phyloP scores from a whole-genome alignment of 1,140 invertebrate species.

The Acyrthosiphon pisum region DNA sequence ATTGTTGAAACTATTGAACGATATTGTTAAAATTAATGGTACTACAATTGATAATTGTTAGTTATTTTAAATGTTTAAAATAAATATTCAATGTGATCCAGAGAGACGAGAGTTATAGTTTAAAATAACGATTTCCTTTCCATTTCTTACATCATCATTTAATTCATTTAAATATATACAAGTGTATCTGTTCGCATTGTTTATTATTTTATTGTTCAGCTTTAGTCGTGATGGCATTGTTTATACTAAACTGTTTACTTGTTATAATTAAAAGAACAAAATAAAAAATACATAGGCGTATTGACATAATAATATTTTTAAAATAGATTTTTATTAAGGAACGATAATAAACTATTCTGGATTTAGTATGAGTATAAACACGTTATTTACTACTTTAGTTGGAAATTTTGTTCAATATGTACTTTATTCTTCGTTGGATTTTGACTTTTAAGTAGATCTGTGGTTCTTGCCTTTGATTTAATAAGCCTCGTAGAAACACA shows the following conservation, averaged over 20 bases:
- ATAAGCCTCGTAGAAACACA: constrained; percentile 1
- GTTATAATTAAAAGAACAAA: constrained; percentile 26
- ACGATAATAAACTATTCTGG: neutral
- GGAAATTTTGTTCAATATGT: neutral
- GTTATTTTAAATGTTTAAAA: constrained; percentile 3
- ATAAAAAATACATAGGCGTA: constrained; percentile 31
- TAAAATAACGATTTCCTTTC: constrained; percentile 36
- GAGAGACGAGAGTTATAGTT: neutral
- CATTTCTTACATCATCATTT: constrained; percentile 34
- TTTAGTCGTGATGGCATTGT: neutral
- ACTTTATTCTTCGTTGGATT: neutral
- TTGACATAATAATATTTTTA: constrained; percentile 30
- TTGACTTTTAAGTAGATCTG: neutral
- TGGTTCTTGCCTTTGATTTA: neutral
- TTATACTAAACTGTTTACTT: constrained; percentile 38
- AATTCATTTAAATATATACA: constrained; percentile 24
- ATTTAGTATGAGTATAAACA: constrained; percentile 4
- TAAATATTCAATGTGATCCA: neutral
- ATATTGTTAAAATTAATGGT: neutral
- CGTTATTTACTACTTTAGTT: neutral
- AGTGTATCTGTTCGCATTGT: constrained; percentile 15
- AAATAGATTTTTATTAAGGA: constrained; percentile 11
- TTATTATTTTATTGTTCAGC: constrained; percentile 45
- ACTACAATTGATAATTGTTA: neutral
- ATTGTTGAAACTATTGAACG: neutral